These are phyloP conservation scores for Thunnus thynnus DNA, from an alignment of 2,113 vertebrate species.

Conservation along the genomic window DNA sequence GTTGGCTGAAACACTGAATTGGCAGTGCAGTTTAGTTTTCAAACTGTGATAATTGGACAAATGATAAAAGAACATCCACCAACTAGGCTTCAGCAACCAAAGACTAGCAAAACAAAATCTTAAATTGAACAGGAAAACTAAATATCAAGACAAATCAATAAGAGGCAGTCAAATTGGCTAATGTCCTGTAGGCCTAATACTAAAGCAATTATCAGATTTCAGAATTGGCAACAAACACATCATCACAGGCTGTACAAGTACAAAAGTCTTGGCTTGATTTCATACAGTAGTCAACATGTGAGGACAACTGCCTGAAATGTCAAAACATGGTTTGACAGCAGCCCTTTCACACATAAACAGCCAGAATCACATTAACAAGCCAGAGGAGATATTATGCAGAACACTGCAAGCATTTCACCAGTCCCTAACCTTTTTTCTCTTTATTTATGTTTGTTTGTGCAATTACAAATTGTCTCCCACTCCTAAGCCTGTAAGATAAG, in stretches of 20 bases:
- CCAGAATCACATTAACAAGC: conserved; percentile 24
- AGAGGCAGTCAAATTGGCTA: conserved; percentile 10
- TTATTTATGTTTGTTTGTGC: conserved; percentile 18
- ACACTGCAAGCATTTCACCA: background rate
- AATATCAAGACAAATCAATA: conserved; percentile 21
- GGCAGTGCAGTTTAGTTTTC: conserved; percentile 13
- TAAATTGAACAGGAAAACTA: conserved; percentile 11
- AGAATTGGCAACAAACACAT: background rate
- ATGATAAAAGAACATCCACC: conserved; percentile 21
- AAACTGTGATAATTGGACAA: conserved; percentile 33
- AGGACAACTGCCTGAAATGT: conserved; percentile 13
- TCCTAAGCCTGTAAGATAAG: conserved; percentile 25
- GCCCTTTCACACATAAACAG: conserved; percentile 17
- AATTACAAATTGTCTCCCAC: conserved; percentile 27
- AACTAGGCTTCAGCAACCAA: background rate
- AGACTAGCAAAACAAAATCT: background rate
- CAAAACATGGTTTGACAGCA: background rate
- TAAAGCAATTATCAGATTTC: conserved; percentile 11
- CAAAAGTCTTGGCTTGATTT: conserved; percentile 10
- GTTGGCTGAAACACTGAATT: conserved; percentile 25
- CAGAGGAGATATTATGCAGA: conserved; percentile 3
- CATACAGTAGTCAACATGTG: conserved; percentile 6
- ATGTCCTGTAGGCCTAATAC: background rate
- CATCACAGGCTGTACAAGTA: background rate
- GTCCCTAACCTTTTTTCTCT: background rate